Evolutionary conservation across 2,113 vertebrate genomes (phyloP).

Genomic region (Oryzias woworae): DNA sequence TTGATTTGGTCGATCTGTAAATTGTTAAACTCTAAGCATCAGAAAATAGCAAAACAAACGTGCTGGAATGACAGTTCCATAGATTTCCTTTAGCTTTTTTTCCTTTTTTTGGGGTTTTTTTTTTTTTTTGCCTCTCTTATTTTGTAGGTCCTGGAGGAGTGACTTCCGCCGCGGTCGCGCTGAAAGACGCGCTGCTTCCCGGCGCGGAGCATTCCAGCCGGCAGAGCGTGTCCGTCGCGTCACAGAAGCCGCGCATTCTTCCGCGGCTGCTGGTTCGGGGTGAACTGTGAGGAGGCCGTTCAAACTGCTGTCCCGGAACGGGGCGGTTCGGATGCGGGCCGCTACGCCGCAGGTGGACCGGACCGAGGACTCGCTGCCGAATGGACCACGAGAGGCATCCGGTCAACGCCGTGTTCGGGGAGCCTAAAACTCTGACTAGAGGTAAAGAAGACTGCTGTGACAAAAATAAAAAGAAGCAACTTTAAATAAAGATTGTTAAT

Average conservation of each 20-base stretch:
- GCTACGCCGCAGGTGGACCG: slow-evolving; percentile 17
- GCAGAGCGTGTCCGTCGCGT: slow-evolving; percentile 13
- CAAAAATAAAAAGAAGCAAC: not conserved
- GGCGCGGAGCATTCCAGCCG: slow-evolving; percentile 46
- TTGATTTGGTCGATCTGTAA: too few relatives aligned
- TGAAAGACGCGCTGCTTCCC: not conserved
- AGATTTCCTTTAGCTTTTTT: too few relatives aligned
- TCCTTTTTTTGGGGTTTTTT: too few relatives aligned
- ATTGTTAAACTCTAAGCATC: too few relatives aligned
- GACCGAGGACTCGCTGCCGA: not conserved
- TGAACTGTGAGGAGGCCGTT: slow-evolving; percentile 32
- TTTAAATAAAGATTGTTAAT: too few relatives aligned
- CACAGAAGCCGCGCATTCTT: slow-evolving; percentile 41
- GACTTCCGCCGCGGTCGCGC: slow-evolving; percentile 31
- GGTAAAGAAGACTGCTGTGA: slow-evolving; percentile 24
- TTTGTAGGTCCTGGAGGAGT: accelerated
- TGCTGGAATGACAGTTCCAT: too few relatives aligned
- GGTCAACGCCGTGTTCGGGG: slow-evolving; percentile 25
- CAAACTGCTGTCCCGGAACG: slow-evolving; percentile 13
- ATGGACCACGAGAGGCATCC: slow-evolving; percentile 42
- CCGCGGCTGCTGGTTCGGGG: slow-evolving; percentile 32
- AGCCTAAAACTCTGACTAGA: slow-evolving; percentile 41
- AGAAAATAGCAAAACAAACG: too few relatives aligned
- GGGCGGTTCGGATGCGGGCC: slow-evolving; percentile 13
- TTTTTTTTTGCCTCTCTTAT: slow-evolving; percentile 24